Evolutionary conservation across 1,140 invertebrate genomes (phyloP).

Genomic region (Sinonovacula constricta): DNA sequence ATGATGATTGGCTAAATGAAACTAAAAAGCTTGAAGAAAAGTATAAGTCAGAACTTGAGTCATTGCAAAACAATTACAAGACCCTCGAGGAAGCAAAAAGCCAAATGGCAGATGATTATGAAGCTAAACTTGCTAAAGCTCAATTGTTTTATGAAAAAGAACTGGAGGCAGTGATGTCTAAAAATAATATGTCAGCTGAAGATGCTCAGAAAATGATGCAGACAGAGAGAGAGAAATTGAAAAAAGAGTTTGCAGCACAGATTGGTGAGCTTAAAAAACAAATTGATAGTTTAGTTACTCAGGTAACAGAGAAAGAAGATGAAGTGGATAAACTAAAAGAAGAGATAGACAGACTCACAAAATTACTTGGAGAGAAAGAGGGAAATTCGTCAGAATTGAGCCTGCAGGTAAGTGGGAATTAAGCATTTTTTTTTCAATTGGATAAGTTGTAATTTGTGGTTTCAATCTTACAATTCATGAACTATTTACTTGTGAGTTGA

Average conservation of each 20-base stretch:
- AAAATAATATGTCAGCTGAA: conserved; percentile 60
- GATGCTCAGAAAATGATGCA: conserved; percentile 57
- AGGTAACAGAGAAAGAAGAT: conserved; percentile 73
- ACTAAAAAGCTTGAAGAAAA: conserved; percentile 68
- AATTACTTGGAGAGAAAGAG: conserved; percentile 61
- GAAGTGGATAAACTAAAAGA: conserved; percentile 65
- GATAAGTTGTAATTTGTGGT: neutral
- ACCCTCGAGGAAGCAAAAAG: conserved; percentile 64
- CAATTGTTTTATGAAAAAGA: conserved; percentile 78
- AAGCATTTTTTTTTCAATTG: no score
- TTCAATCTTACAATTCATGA: no score
- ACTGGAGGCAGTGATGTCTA: conserved; percentile 68
- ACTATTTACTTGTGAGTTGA: no score
- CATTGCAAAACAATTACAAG: conserved; percentile 63
- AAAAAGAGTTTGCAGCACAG: conserved; percentile 67
- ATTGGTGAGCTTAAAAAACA: conserved; percentile 71
- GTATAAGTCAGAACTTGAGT: conserved; percentile 64
- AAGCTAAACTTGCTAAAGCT: conserved; percentile 73
- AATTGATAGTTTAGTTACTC: conserved; percentile 70
- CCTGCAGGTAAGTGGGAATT: conserved; percentile 64
- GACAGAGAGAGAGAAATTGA: conserved; percentile 71
- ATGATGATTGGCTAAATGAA: conserved; percentile 66
- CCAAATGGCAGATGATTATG: conserved; percentile 73
- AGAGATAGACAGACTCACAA: conserved; percentile 57
- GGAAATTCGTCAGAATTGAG: conserved; percentile 56